Conservation (phyloP, 1,140 invertebrate species). For the Apocrypta bakeri region DNA sequence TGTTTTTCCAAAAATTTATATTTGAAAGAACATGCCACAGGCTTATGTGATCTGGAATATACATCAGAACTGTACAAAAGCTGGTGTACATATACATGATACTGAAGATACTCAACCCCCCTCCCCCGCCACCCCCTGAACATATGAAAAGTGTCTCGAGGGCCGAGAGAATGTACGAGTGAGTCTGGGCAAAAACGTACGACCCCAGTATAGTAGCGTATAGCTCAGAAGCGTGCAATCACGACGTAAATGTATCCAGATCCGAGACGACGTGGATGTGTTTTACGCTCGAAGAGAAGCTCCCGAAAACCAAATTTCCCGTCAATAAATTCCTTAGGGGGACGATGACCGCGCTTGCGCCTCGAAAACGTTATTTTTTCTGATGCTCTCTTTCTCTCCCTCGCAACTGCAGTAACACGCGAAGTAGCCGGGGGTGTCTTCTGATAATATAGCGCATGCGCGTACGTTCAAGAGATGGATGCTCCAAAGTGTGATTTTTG, state of each 20-base stretch:
- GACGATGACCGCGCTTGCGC: conserved; percentile 18
- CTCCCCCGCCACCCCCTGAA: not conserved
- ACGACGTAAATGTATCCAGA: not conserved
- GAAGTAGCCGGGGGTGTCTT: not conserved
- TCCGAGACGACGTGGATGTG: not conserved
- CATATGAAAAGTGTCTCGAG: too few species aligned
- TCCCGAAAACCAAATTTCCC: conserved; percentile 25
- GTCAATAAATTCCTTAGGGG: conserved; percentile 39
- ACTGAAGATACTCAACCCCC: too few species aligned
- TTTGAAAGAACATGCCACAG: too few species aligned
- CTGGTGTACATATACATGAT: too few species aligned
- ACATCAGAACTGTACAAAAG: too few species aligned
- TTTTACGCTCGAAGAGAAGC: not conserved
- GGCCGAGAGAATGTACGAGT: not conserved
- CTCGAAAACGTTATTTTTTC: not conserved
- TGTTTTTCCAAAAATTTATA: too few species aligned
- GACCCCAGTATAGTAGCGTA: not conserved
- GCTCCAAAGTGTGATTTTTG: not conserved
- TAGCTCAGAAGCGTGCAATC: conserved; percentile 26
- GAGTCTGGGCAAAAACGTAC: not conserved
- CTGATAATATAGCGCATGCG: not conserved
- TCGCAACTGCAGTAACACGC: not conserved
- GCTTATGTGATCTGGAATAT: too few species aligned
- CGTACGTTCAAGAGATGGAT: not conserved
- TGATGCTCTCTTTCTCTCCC: not conserved